Base-by-base conservation (phyloP, 2,113 vertebrate genomes). In the Ctenomys sociabilis region DNA sequence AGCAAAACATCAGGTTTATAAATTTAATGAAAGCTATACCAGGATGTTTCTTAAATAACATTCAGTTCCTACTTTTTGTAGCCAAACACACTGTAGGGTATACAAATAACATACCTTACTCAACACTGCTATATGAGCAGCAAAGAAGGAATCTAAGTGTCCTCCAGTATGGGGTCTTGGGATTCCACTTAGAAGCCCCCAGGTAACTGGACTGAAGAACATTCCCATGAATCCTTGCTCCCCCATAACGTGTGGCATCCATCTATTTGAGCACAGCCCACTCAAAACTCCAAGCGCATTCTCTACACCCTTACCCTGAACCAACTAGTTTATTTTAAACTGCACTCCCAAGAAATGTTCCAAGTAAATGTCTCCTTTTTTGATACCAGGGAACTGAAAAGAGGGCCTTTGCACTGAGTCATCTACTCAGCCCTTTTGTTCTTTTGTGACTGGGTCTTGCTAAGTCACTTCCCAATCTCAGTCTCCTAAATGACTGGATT, bases 221-320 rank as follows among this genome's bases (percentile, higher is more conserved):
- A 40, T 52, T 75, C 75, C n/a, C 59, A 92, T 90, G 40, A 95
- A 92, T 77, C 75, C 35, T 32, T 52, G 61, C 78, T 94, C 83
- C 88, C 90, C 77, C 64, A 57, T 68, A 84, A 92, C 90, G 93
- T 43, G 81, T 87, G 95, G 95, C 90, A 94, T 85, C 85, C 85
- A 96, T 96, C 85, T 97, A 85, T 10, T 30, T 30, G 13, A 45
- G 21, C 85, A 81, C 7, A 75, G 28, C 88, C 49, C 22, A 90
- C 5, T 19, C 45, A 40, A 78, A 96, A 95, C 66, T 95, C 66
- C 66, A 90, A 21, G 70, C 54, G 86, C 57, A 72, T 12, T 94
- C 45, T 64, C 88, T 91, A 94, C 11, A 90, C 32, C 52, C 90
- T 77, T 85, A 90, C 32, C 70, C 43, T 37, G 19, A 96, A 94